A percentile compares a stretch with the other conserved stretches of the same genome.
phyloP scores from a whole-genome alignment of 2,797 vertebrate species.

The Cossypha dichroa region DNA sequence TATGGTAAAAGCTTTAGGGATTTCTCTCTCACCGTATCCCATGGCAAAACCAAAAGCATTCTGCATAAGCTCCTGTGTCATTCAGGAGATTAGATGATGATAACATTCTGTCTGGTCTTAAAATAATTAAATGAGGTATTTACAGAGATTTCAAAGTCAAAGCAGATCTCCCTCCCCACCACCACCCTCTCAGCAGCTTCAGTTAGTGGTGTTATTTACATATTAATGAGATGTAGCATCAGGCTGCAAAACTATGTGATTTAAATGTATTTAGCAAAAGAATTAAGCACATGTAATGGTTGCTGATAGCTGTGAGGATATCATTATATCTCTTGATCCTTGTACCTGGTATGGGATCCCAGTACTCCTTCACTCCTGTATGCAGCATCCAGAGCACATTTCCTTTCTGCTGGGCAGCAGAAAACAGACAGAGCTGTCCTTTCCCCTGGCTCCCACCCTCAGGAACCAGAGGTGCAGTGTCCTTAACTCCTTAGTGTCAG shows the following conservation, averaged over 20 bases:
- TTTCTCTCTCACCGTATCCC: neutral
- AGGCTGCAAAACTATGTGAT: neutral
- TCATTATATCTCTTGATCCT: neutral
- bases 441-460: neutral
- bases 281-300: neutral
- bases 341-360: neutral
- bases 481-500: neutral
- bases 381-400: neutral
- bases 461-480: neutral
- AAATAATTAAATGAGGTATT: constrained; percentile 30
- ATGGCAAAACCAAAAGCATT: neutral
- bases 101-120: neutral
- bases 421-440: neutral
- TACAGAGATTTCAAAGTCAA: constrained; percentile 22
- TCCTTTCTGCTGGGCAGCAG: neutral
- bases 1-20: neutral
- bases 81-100: neutral
- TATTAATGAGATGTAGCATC: neutral
- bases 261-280: neutral
- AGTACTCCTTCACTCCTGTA: neutral
- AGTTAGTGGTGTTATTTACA: neutral
- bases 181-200: neutral
- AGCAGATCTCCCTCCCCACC: neutral
- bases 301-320: neutral
- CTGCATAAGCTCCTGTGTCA: neutral